phyloP scores from a whole-genome alignment of 37 sponge, comb jelly and placozoan species.

The Oopsacas minuta region DNA sequence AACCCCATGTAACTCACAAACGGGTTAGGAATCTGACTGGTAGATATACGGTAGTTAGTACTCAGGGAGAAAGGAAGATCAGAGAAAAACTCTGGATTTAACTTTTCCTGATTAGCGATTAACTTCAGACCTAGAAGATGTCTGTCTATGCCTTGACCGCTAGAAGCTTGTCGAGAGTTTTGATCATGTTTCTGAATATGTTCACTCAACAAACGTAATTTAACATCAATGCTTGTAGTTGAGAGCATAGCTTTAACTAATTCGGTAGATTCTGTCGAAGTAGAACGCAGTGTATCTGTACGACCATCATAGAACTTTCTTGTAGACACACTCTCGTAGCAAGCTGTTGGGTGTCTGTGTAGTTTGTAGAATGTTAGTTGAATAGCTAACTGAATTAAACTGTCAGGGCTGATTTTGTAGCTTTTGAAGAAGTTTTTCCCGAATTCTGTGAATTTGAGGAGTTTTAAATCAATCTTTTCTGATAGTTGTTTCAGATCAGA shows the following conservation, averaged over 20 bases:
- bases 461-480: conserved; percentile 30
- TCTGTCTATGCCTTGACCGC: background rate
- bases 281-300: background rate
- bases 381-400: conserved; percentile 46
- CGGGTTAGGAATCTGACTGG: conserved; percentile 1
- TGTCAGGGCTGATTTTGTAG: conserved; percentile 38
- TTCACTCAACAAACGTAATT: background rate
- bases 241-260: background rate
- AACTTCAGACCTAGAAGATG: background rate
- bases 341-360: background rate
- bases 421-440: conserved; percentile 37
- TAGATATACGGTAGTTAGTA: background rate
- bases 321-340: background rate
- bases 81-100: conserved; percentile 1
- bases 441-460: conserved; percentile 33
- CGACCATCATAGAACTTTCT: conserved; percentile 6
- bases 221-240: background rate
- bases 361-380: conserved; percentile 51
- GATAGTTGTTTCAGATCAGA: conserved; percentile 14
- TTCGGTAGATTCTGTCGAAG: background rate
- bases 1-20: background rate
- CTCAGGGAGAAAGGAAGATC: background rate
- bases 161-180: background rate
- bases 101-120: background rate
- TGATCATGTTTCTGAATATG: background rate